A percentile compares a stretch with the other conserved stretches of the same genome.
Conservation (phyloP, 2,113 vertebrate species). For the Esox niger region DNA sequence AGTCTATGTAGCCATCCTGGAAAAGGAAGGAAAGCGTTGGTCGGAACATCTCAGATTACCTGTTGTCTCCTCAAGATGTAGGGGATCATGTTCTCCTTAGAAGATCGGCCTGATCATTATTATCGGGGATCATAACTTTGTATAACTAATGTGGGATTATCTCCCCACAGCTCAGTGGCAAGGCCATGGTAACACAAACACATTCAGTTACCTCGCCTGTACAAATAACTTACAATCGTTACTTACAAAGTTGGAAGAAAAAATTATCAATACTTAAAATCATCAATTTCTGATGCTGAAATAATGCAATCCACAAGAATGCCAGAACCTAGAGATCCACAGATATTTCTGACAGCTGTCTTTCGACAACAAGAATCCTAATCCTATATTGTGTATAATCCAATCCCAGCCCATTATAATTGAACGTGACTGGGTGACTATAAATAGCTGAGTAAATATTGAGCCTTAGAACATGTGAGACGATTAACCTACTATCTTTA, state of each 20-base stretch:
- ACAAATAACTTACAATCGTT: not conserved
- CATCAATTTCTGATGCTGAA: not conserved
- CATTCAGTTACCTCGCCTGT: not conserved
- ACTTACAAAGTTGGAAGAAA: not conserved
- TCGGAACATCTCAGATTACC: not conserved
- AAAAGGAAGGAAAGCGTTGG: not conserved
- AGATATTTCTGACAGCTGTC: conserved; percentile 26
- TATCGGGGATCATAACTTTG: not conserved
- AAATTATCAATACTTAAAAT: no score
- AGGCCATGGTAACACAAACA: conserved; percentile 4
- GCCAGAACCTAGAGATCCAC: conserved; percentile 1
- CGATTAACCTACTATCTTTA: no score
- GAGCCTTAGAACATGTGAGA: conserved; percentile 4
- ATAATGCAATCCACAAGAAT: not conserved
- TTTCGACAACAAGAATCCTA: conserved; percentile 54
- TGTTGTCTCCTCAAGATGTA: not conserved
- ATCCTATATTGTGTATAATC: conserved; percentile 38
- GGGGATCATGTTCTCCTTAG: not conserved
- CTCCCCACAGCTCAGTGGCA: not conserved
- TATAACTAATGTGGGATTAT: not conserved
- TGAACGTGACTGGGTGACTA: conserved; percentile 30
- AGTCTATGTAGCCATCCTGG: conserved; percentile 90
- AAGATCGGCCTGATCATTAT: not conserved
- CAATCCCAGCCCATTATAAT: conserved; percentile 41
- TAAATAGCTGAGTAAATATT: conserved; percentile 44